A percentile compares a stretch with the other conserved stretches of the same genome.
These are phyloP conservation scores for Cremastinae sp. DNA, from an alignment of 2,888 invertebrate species.

Conservation along the genomic window DNA sequence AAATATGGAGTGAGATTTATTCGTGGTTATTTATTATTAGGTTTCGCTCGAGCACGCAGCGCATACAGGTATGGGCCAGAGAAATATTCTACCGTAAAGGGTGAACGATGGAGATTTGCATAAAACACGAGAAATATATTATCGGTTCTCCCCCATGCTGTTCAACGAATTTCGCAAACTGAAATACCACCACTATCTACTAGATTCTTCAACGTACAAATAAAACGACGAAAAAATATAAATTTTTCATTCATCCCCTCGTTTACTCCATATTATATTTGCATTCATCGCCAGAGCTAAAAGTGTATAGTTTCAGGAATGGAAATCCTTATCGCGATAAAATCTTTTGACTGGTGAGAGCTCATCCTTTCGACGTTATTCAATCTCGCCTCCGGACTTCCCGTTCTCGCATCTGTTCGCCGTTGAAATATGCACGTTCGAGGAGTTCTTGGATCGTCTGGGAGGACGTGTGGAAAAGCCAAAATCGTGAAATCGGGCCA, in stretches of 20 bases:
- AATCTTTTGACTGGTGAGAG: not conserved
- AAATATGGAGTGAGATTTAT: slow-evolving; percentile 38
- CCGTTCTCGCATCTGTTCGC: slow-evolving; percentile 11
- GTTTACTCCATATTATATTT: not conserved
- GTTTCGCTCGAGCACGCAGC: slow-evolving; percentile 4
- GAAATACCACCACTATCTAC: slow-evolving; percentile 8
- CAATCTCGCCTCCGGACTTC: not conserved
- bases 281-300: not conserved
- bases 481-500: slow-evolving; percentile 64
- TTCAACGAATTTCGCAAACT: slow-evolving; percentile 2
- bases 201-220: not conserved
- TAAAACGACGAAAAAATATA: not conserved
- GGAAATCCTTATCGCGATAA: not conserved
- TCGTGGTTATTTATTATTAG: slow-evolving; percentile 46
- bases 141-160: slow-evolving; percentile 11
- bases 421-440: slow-evolving; percentile 25
- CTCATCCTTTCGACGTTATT: slow-evolving; percentile 9
- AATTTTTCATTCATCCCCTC: too few relatives aligned
- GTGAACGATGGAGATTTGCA: slow-evolving; percentile 43
- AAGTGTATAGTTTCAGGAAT: not conserved
- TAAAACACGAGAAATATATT: slow-evolving; percentile 48
- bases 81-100: slow-evolving; percentile 39
- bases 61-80: not conserved
- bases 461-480: slow-evolving; percentile 57
- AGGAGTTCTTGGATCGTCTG: slow-evolving; percentile 35